Evolutionary conservation across 23 tunicate species (phyloP).

Genomic region (Styela clava): DNA sequence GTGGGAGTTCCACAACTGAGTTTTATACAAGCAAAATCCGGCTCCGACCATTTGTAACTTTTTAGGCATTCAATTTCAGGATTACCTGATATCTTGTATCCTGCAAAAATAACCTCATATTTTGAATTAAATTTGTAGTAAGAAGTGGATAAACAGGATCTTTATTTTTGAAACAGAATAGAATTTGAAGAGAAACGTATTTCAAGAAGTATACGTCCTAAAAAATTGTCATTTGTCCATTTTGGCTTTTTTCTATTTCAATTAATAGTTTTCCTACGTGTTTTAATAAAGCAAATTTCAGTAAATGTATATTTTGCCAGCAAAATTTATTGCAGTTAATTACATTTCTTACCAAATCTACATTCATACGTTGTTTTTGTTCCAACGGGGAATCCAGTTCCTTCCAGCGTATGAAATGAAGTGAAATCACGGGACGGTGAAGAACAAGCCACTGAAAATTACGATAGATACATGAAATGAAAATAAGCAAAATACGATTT

Average conservation of each 20-base stretch:
- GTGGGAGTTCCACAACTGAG: conserved; percentile 7
- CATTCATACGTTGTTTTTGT: conserved; percentile 3
- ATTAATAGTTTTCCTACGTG: too few relatives aligned
- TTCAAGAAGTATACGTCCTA: too few relatives aligned
- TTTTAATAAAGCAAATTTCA: too few relatives aligned
- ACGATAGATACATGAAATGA: neutral
- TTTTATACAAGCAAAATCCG: neutral
- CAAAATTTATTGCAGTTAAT: too few relatives aligned
- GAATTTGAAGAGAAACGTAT: too few relatives aligned
- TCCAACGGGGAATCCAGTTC: conserved; percentile 6
- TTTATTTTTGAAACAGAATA: too few relatives aligned
- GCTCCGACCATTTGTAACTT: conserved; percentile 1
- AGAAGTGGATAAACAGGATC: too few relatives aligned
- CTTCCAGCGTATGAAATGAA: neutral
- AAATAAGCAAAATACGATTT: neutral
- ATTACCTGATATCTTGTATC: neutral
- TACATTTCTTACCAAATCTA: conserved; percentile 21
- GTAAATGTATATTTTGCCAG: too few relatives aligned
- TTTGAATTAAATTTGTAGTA: too few relatives aligned
- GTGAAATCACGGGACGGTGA: neutral
- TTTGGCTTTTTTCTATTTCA: too few relatives aligned
- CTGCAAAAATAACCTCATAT: neutral
- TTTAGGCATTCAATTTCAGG: neutral
- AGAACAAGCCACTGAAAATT: conserved; percentile 6
- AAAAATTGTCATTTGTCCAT: too few relatives aligned